Conservation (phyloP, 2,113 vertebrate genomes). For the Passer domesticus region DNA sequence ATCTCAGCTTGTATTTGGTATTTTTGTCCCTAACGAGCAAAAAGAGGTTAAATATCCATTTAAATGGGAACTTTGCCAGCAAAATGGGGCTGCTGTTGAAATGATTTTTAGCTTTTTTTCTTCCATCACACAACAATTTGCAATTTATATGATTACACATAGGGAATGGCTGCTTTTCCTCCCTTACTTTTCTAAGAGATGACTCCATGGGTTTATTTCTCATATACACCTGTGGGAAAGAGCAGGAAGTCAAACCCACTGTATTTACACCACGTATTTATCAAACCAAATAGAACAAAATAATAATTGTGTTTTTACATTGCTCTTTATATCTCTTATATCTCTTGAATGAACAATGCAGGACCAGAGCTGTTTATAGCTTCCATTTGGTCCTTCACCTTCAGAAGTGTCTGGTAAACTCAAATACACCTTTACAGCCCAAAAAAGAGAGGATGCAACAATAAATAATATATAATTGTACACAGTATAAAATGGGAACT, state of each 20-base stretch:
- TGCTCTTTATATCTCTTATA: background rate
- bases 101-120: background rate
- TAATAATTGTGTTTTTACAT: background rate
- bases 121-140: background rate
- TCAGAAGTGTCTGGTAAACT: background rate
- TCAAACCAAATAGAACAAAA: background rate
- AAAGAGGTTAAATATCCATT: background rate
- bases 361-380: background rate
- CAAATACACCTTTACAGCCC: background rate
- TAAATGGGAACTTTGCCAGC: background rate
- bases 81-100: background rate
- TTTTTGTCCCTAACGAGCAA: background rate
- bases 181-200: background rate
- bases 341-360: background rate
- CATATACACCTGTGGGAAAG: background rate
- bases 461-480: background rate
- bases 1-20: background rate
- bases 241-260: background rate
- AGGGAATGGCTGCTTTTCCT: background rate
- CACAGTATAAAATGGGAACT: background rate
- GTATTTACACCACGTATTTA: background rate
- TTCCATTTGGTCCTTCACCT: background rate
- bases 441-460: background rate
- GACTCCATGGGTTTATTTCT: background rate
- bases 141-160: background rate